Evolutionary conservation across 2,888 invertebrate genomes (phyloP).

Genomic region (Meganola albula): DNA sequence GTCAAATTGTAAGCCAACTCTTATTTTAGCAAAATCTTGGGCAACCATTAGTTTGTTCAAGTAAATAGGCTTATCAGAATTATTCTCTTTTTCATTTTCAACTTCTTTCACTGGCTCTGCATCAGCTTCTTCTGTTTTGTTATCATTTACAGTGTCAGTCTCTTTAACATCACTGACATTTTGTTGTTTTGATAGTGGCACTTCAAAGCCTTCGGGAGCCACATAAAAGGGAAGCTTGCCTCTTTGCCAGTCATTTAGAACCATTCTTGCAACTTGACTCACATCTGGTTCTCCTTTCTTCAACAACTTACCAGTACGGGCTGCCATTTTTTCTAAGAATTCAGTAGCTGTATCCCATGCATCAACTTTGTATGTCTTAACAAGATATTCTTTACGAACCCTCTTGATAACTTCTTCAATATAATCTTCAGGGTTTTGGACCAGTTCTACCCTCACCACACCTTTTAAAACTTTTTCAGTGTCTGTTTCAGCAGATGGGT

Average conservation of each 20-base stretch:
- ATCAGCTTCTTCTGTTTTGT: constrained; percentile 34
- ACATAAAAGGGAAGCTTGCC: constrained; percentile 98
- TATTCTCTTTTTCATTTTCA: constrained; percentile 36
- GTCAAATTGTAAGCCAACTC: constrained; percentile 83
- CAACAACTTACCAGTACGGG: constrained; percentile 90
- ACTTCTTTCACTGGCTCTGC: constrained; percentile 42
- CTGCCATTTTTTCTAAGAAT: constrained; percentile 94
- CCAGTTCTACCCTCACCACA: constrained; percentile 96
- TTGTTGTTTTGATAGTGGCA: constrained; percentile 76
- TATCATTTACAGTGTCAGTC: constrained; percentile 25
- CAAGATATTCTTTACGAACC: constrained; percentile 92
- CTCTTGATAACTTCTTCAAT: constrained; percentile 90
- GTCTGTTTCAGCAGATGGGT: constrained; percentile 97
- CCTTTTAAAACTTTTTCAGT: constrained; percentile 97
- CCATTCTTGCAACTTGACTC: constrained; percentile 91
- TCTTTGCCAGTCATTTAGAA: constrained; percentile 99
- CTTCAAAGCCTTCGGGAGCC: constrained; percentile 88
- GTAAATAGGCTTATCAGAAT: constrained; percentile 47
- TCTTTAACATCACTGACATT: constrained; percentile 35
- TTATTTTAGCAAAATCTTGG: constrained; percentile 91
- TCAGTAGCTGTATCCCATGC: constrained; percentile 89
- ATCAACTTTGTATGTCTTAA: constrained; percentile 92
- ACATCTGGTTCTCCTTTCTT: constrained; percentile 99
- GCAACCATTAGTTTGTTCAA: constrained; percentile 76
- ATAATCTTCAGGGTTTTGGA: constrained; percentile 97